Conservation (phyloP, 2,888 invertebrate species). For the Acronicta leporina region DNA sequence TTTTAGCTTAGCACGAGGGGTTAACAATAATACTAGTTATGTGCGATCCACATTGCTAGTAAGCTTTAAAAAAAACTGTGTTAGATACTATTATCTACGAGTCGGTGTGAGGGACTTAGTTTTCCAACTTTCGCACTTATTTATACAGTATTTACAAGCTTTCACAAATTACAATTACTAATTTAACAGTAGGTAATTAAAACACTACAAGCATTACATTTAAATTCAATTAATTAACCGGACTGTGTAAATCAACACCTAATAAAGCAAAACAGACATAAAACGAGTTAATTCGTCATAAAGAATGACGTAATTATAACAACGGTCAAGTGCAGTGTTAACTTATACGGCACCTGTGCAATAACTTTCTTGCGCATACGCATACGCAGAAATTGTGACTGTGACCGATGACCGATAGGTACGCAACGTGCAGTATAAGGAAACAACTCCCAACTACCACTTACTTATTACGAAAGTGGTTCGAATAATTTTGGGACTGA, state of each 20-base stretch:
- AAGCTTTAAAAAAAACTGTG: too few relatives aligned
- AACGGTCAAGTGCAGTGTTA: slow-evolving; percentile 61
- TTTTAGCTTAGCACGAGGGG: too few relatives aligned
- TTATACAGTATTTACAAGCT: background rate
- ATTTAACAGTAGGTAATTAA: background rate
- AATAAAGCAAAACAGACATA: slow-evolving; percentile 13
- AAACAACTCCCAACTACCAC: slow-evolving; percentile 28
- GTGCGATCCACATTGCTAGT: too few relatives aligned
- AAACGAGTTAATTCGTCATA: slow-evolving; percentile 20
- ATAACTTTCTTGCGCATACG: slow-evolving; percentile 61
- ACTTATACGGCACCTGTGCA: slow-evolving; percentile 51
- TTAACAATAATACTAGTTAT: too few relatives aligned
- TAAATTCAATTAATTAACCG: slow-evolving; percentile 6
- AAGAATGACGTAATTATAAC: slow-evolving; percentile 54
- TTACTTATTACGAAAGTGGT: slow-evolving; percentile 36
- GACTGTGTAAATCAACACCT: slow-evolving; percentile 15
- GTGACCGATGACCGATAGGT: too few relatives aligned
- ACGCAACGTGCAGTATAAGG: slow-evolving; percentile 24
- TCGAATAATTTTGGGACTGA: slow-evolving; percentile 19
- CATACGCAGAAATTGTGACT: slow-evolving; percentile 21
- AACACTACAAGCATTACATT: background rate
- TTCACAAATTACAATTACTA: slow-evolving; percentile 2
- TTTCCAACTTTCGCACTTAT: background rate
- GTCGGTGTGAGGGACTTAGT: background rate
- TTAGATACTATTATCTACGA: too few relatives aligned